Evolutionary conservation across 2,113 vertebrate species (phyloP), one percentile per base, ranked within the genome.

Genomic region (Planiliza haematocheilus): DNA sequence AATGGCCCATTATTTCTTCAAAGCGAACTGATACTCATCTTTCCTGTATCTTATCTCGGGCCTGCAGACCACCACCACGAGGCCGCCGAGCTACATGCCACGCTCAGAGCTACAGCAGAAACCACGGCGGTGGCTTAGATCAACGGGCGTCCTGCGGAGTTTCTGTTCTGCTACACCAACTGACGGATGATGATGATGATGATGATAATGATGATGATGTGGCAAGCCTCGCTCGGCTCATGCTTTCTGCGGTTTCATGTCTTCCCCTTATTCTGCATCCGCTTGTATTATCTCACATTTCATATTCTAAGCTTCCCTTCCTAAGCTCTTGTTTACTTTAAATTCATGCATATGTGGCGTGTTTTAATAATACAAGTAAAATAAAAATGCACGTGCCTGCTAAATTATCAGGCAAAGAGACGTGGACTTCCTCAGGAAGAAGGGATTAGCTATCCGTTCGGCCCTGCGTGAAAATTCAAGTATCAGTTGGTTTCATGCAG

Each of bases 31-130:
- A 67, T 20, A 59, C 14, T 18, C 0, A 51, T 64, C 53, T 57
- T 43, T 24, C 12, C 60, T 45, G 45, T 4, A 16, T 53, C 67
- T 59, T 64, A 71, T 65, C 53, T 65, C 24, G 6, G 0, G 3
- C 60, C 66, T 57, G 51, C 42, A 57, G 52, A 38, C 66, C 6
- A 20, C 64, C n/a, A 8, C 30, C 56, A 53, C 11, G 17, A 30
- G 42, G 45, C 66, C 17, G 13, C 66, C n/a, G 53, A 48, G 42
- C 55, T 38, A 24, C 43, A 58, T 8, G 43, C n/a, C 41, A 2
- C 39, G 43, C 24, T 49, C 67, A 41, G 30, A 49, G 18, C 4
- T 43, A n/a, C n/a, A 45, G 50, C 64, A 34, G 16, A 36, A 13
- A 1, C 16, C 13, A 46, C 52, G 16, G 42, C 7, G 45, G 8